Percentiles rank a stretch among this genome's conserved stretches.
phyloP scores from a whole-genome alignment of 2,797 vertebrate genomes.

The Anniella stebbinsi region DNA sequence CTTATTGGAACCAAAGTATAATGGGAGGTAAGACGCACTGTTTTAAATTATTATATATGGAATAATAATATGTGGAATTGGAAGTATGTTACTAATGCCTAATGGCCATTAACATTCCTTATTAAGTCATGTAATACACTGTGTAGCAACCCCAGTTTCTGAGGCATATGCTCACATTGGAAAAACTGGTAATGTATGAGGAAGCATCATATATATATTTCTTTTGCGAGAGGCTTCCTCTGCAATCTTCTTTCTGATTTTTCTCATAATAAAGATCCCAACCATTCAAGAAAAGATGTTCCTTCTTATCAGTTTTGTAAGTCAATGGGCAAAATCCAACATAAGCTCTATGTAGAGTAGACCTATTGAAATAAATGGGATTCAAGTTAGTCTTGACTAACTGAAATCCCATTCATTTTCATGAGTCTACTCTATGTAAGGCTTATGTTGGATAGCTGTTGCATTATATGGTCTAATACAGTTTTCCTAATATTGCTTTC shows the following conservation, averaged over 20 bases:
- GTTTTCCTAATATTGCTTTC: too few species aligned
- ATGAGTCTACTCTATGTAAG: too few species aligned
- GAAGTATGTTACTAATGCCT: neutral
- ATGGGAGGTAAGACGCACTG: neutral
- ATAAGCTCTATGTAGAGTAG: too few species aligned
- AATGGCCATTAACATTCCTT: neutral
- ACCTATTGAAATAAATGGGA: too few species aligned
- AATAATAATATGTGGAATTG: neutral
- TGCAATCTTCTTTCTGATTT: neutral
- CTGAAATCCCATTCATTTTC: too few species aligned
- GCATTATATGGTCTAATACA: too few species aligned
- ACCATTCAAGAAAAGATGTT: neutral
- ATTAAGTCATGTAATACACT: neutral
- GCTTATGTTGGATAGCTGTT: too few species aligned
- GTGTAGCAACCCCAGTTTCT: neutral
- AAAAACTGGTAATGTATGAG: neutral
- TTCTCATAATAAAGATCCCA: neutral
- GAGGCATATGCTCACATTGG: neutral
- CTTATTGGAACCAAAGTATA: conserved; percentile 14
- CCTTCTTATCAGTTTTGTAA: too few species aligned
- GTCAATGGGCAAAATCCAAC: too few species aligned
- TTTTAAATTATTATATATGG: conserved; percentile 2
- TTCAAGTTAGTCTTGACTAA: too few species aligned
- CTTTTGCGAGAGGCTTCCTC: too few species aligned
- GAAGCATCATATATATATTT: too few species aligned